Percentiles rank a stretch among this genome's conserved stretches.
Conservation (phyloP, 2,113 vertebrate genomes). For the Formicarius rufipectus region DNA sequence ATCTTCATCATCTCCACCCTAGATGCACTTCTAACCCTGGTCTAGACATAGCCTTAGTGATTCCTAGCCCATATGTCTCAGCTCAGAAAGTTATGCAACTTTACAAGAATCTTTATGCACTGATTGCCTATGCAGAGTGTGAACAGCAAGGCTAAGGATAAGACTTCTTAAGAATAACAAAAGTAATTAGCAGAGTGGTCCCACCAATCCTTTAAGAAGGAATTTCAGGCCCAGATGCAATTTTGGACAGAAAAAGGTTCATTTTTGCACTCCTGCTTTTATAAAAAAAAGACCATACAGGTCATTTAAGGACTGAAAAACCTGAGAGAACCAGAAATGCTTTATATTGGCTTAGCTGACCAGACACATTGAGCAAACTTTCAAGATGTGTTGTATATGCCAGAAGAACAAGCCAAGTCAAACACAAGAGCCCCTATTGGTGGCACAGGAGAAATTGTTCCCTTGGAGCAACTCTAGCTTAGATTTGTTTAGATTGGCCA, state of each 20-base stretch:
- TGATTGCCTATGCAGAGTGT: neutral
- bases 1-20: neutral
- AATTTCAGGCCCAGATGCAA: neutral
- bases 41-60: neutral
- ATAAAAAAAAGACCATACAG: neutral
- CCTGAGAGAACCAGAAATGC: neutral
- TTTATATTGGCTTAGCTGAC: conserved; percentile 41
- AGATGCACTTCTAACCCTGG: neutral
- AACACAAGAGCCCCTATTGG: neutral
- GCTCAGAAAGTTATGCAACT: neutral
- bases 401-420: conserved; percentile 44
- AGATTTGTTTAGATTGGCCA: conserved; percentile 25
- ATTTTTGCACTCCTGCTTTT: neutral
- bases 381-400: neutral
- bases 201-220: neutral
- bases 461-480: neutral
- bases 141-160: neutral
- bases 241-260: neutral
- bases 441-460: conserved; percentile 6
- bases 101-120: neutral
- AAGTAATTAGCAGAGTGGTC: neutral
- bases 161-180: neutral
- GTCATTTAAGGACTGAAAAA: conserved; percentile 33
- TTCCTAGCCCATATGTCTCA: neutral
- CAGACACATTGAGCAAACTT: neutral